phyloP scores from a whole-genome alignment of 1,140 invertebrate species.

The Eufriesea mexicana region DNA sequence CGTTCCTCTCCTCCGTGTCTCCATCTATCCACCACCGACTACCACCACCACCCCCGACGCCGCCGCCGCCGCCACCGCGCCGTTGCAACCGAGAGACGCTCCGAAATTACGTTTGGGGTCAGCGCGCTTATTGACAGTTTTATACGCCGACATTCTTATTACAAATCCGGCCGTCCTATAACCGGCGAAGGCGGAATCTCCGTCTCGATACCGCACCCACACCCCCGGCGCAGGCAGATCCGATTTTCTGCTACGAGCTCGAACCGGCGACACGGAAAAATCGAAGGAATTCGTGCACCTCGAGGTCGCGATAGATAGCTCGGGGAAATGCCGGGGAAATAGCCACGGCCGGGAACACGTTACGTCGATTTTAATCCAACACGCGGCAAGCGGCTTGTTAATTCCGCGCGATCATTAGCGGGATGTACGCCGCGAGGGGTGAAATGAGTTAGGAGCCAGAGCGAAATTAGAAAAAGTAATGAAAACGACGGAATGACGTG shows the following conservation, averaged over 20 bases:
- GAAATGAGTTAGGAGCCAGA: background rate
- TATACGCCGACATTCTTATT: conserved; percentile 73
- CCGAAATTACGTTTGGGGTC: conserved; percentile 72
- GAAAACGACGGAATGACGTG: conserved; percentile 19
- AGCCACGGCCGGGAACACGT: background rate
- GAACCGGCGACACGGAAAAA: conserved; percentile 29
- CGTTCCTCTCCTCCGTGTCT: conserved; percentile 8
- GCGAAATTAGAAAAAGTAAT: conserved; percentile 9
- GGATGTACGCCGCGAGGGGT: too few relatives aligned
- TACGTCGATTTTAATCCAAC: background rate
- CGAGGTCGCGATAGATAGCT: background rate
- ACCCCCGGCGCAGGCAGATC: background rate
- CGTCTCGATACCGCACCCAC: conserved; percentile 3
- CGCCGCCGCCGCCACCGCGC: background rate
- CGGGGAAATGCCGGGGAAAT: background rate
- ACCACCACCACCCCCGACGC: background rate
- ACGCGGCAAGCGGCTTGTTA: background rate
- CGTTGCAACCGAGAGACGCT: conserved; percentile 58
- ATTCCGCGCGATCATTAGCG: background rate
- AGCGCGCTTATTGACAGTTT: conserved; percentile 75
- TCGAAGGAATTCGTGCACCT: conserved; percentile 13
- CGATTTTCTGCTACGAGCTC: conserved; percentile 26
- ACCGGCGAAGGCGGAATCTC: conserved; percentile 32
- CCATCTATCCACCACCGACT: conserved; percentile 19
- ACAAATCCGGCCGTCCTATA: conserved; percentile 67